These are phyloP conservation scores for Dioctria linearis DNA, from an alignment of 2,888 invertebrate species.

Conservation along the genomic window DNA sequence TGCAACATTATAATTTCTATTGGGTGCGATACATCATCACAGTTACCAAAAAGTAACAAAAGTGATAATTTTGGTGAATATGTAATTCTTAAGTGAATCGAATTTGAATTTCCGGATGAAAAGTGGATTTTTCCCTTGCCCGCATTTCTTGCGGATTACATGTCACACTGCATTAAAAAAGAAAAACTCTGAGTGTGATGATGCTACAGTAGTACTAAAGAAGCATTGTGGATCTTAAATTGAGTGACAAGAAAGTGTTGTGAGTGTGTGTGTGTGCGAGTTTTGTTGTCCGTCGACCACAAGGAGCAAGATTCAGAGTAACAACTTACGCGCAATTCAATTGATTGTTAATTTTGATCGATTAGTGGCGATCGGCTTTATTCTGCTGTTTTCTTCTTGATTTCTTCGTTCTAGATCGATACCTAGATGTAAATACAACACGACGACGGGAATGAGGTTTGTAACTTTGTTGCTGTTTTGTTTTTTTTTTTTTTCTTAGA, in stretches of 20 bases:
- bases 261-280: neutral
- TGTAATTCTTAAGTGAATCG: slow-evolving; percentile 30
- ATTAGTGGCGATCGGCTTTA: slow-evolving; percentile 49
- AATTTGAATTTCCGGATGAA: slow-evolving; percentile 36
- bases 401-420: slow-evolving; percentile 17
- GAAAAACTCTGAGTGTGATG: neutral
- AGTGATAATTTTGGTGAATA: slow-evolving; percentile 12
- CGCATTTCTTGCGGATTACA: slow-evolving; percentile 26
- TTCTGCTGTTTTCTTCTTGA: slow-evolving; percentile 20
- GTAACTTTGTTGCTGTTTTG: slow-evolving; percentile 36
- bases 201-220: neutral
- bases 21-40: no score
- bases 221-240: slow-evolving; percentile 11
- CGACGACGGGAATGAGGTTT: slow-evolving; percentile 35
- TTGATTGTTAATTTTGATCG: slow-evolving; percentile 49
- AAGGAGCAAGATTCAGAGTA: neutral
- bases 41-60: no score
- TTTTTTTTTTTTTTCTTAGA: no score
- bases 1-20: no score
- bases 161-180: slow-evolving; percentile 2
- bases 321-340: slow-evolving; percentile 11
- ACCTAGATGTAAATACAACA: slow-evolving; percentile 10
- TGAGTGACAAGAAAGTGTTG: slow-evolving; percentile 11
- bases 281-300: neutral
- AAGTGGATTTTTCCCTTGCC: slow-evolving; percentile 26